A percentile compares a stretch with the other conserved stretches of the same genome.
Conservation (phyloP, 2,888 invertebrate genomes). For the Autographa gamma region DNA sequence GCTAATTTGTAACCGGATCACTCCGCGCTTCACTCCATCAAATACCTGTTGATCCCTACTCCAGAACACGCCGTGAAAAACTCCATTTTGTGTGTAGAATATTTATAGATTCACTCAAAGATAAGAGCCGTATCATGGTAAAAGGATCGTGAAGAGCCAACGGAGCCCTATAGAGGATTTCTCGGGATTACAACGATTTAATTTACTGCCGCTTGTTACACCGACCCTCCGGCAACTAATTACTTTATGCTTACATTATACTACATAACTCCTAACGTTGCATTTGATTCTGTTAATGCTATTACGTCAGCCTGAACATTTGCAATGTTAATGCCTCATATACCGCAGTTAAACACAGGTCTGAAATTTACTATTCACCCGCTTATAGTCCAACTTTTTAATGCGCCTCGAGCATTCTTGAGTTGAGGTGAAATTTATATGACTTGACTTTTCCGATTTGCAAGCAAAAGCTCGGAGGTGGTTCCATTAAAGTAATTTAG, state of each 20-base stretch:
- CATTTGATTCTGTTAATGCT: slow-evolving; percentile 20
- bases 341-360: neutral
- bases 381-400: neutral
- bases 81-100: slow-evolving; percentile 24
- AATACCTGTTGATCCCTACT: slow-evolving; percentile 66
- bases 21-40: slow-evolving; percentile 57
- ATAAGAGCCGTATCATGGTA: slow-evolving; percentile 21
- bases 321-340: slow-evolving; percentile 11
- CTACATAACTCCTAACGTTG: slow-evolving; percentile 18
- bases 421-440: slow-evolving; percentile 3
- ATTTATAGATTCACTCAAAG: slow-evolving; percentile 39
- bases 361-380: neutral
- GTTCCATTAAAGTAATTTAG: neutral
- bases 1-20: slow-evolving; percentile 71
- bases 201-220: slow-evolving; percentile 32
- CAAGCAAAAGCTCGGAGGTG: neutral
- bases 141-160: slow-evolving; percentile 10
- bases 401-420: neutral
- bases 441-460: slow-evolving; percentile 8
- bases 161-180: slow-evolving; percentile 26
- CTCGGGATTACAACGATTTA: slow-evolving; percentile 31
- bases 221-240: slow-evolving; percentile 26
- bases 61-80: slow-evolving; percentile 37
- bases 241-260: slow-evolving; percentile 27
- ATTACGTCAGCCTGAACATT: neutral